Conservation (phyloP, 2,888 invertebrate species). For the Rotaria sp. region DNA sequence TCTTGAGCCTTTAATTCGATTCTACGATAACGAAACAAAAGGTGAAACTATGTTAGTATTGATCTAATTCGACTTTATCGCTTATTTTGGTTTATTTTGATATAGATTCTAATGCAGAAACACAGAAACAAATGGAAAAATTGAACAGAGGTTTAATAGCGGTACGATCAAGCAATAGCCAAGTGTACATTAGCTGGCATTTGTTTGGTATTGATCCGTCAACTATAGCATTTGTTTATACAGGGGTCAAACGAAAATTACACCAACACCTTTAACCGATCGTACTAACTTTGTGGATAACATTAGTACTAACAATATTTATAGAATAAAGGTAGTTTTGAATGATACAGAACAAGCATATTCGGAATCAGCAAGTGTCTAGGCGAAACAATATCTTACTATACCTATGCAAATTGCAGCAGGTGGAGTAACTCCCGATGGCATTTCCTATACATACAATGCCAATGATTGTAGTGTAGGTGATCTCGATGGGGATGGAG, state of each 20-base stretch:
- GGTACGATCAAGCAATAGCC: background rate
- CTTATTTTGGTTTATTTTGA: background rate
- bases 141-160: background rate
- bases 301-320: background rate
- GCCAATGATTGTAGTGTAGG: background rate
- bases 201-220: background rate
- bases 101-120: background rate
- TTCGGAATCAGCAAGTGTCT: background rate
- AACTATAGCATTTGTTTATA: background rate
- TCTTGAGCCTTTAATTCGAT: no score
- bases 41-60: no score
- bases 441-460: background rate
- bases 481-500: background rate
- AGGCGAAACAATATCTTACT: background rate
- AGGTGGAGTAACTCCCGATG: background rate
- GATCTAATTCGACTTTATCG: background rate
- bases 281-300: background rate
- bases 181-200: background rate
- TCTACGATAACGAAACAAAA: no score
- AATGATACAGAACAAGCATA: background rate
- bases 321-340: background rate
- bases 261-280: background rate
- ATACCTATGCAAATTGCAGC: background rate
- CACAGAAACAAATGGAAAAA: conserved; percentile 13
- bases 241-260: background rate